These are phyloP conservation scores for Agelas oroides DNA, from an alignment of 37 sponge, comb jelly and placozoan genomes.

Conservation along the genomic window DNA sequence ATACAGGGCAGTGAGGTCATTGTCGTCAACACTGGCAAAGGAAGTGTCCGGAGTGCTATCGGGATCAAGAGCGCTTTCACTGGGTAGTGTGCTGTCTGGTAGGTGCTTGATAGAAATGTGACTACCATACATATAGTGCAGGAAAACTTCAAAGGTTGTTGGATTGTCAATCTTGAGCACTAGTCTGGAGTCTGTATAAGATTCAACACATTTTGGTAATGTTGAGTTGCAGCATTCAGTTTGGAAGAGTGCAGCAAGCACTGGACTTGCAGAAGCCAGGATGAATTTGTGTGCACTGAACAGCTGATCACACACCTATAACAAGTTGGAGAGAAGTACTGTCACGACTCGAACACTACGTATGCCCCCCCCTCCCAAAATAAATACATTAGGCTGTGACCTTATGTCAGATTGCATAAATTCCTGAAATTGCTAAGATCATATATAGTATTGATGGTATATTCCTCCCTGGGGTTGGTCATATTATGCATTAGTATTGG, in stretches of 20 bases:
- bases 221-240: not conserved
- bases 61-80: not conserved
- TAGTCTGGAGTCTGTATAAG: not conserved
- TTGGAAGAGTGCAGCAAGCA: not conserved
- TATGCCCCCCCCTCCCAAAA: too few species aligned
- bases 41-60: slow-evolving; percentile 42
- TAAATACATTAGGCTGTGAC: too few species aligned
- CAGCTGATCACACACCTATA: slow-evolving; percentile 25
- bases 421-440: too few species aligned
- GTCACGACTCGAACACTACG: too few species aligned
- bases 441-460: too few species aligned
- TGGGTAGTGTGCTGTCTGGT: slow-evolving; percentile 2
- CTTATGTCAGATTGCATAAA: too few species aligned
- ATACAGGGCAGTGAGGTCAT: slow-evolving; percentile 60
- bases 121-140: slow-evolving; percentile 53
- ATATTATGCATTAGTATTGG: too few species aligned
- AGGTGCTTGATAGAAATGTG: slow-evolving; percentile 8
- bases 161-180: not conserved
- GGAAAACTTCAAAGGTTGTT: slow-evolving; percentile 24
- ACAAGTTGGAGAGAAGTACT: too few species aligned
- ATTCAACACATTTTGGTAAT: not conserved
- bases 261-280: slow-evolving; percentile 29
- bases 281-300: slow-evolving; percentile 45
- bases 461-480: too few species aligned
- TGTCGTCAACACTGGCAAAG: slow-evolving; percentile 41